phyloP scores from a whole-genome alignment of 2,888 invertebrate species.

The Gnatocerus cornutus region DNA sequence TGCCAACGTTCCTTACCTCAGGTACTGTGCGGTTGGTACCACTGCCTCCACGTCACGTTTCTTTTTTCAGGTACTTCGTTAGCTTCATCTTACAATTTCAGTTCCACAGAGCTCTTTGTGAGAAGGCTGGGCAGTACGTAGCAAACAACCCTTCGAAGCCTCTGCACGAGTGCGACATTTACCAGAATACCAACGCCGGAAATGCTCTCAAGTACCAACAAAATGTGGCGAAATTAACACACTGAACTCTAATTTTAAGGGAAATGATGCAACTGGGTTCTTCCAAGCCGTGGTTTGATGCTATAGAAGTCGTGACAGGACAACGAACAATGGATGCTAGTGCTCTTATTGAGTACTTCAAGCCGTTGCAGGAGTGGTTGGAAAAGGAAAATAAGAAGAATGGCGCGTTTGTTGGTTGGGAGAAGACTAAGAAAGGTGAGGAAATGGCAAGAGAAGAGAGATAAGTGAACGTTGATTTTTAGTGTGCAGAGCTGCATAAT shows the following conservation, averaged over 20 bases:
- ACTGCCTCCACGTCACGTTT: too few relatives aligned
- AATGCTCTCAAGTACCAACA: too few relatives aligned
- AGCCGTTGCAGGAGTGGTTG: conserved; percentile 84
- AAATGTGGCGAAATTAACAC: too few relatives aligned
- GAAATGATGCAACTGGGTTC: conserved; percentile 83
- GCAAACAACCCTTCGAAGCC: conserved; percentile 79
- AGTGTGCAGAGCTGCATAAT: too few relatives aligned
- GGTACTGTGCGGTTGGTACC: too few relatives aligned
- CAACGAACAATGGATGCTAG: conserved; percentile 83
- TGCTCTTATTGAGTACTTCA: conserved; percentile 86
- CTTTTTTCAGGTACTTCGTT: conserved; percentile 76
- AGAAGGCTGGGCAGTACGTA: conserved; percentile 85
- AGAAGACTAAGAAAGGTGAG: conserved; percentile 62
- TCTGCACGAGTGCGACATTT: conserved; percentile 90
- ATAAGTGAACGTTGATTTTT: too few relatives aligned
- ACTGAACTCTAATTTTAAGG: too few relatives aligned
- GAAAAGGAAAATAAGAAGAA: conserved; percentile 81
- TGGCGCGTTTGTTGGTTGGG: conserved; percentile 79
- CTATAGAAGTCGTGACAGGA: conserved; percentile 87
- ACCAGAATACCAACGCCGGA: too few relatives aligned
- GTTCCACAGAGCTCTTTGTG: too few relatives aligned
- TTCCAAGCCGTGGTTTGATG: conserved; percentile 88
- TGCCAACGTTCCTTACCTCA: conserved; percentile 79
- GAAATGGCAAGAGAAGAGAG: not conserved
- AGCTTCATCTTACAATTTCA: conserved; percentile 90